Base-by-base conservation (phyloP, 2,888 invertebrate genomes). In the Petrophora chlorosata region DNA sequence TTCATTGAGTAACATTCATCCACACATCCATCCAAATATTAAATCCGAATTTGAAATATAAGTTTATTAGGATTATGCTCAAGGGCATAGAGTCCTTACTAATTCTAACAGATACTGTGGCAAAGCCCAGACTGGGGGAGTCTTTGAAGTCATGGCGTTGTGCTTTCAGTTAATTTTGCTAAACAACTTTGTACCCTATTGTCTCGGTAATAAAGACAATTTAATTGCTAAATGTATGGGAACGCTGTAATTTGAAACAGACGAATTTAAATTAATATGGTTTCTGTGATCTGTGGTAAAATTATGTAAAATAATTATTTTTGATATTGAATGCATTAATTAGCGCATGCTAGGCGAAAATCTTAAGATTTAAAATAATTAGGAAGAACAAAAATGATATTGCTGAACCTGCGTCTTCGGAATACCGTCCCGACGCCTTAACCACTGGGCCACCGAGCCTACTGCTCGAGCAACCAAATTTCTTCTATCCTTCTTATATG, bases 131-230 rank as follows among this genome's bases (percentile, higher is more conserved):
- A 54, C 53, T 59, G 45, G 43, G 53, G 34, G 49, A 47, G 49
- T 29, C 54, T 57, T 54, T 54, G 57, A 58, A 58, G 57, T 54
- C 57, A 49, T 50, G 48, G 33, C 49, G 33, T 26, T 49, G 32
- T 35, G 32, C 40, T 39, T 35, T 32, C 34, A 51, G 32, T 54
- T 54, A 44, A 54, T 52, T 54, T 54, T 32, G 44, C 29, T 47
- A 54, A 47, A 52, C 52, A 44, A 52, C 26, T 25, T 52, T 50
- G 39, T 42, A 22, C 49, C 44, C 54, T 58, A 54, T 54, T 42
- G 16, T 42, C 34, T 47, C 12, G 12, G 44, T 12, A 33, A 49
- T 54, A 54, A 49, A 54, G 36, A 13, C 41, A 36, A 40, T 49
- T 39, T 44, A 28, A 49, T 23, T 23, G n/a, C 17, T 35, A 25